Evolutionary conservation across 2,797 vertebrate genomes (phyloP).

Genomic region (Taenioides sp.): DNA sequence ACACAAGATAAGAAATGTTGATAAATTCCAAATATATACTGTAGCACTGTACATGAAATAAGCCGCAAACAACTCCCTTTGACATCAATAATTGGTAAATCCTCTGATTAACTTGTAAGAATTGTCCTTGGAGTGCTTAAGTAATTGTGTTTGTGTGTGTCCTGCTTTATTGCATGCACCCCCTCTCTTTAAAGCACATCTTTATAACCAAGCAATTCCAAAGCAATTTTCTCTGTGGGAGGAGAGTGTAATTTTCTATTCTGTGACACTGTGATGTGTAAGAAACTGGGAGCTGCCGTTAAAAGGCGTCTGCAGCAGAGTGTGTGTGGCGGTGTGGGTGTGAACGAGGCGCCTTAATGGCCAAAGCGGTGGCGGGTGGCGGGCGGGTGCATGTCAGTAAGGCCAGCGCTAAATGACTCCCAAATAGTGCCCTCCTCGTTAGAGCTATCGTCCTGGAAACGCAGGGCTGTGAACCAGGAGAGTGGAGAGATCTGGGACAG

Average conservation of each 20-base stretch:
- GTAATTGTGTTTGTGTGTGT: conserved; percentile 81
- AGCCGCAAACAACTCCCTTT: conserved; percentile 65
- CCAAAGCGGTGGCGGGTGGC: conserved; percentile 65
- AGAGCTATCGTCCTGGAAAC: conserved; percentile 80
- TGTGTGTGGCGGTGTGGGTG: conserved; percentile 64
- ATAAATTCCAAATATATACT: conserved; percentile 46
- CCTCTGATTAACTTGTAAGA: conserved; percentile 76
- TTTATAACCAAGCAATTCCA: conserved; percentile 88
- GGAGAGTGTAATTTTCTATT: conserved; percentile 88
- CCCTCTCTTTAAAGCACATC: conserved; percentile 78
- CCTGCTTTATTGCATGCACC: conserved; percentile 74
- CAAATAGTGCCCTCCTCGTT: conserved; percentile 83
- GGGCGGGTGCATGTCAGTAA: conserved; percentile 77
- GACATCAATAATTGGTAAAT: conserved; percentile 79
- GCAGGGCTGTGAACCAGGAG: conserved; percentile 79
- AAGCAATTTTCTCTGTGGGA: conserved; percentile 88
- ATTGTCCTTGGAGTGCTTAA: conserved; percentile 77
- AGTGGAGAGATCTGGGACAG: conserved; percentile 73
- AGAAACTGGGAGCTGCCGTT: conserved; percentile 79
- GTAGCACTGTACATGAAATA: conserved; percentile 33
- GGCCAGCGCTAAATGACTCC: conserved; percentile 84
- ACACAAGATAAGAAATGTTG: conserved; percentile 12
- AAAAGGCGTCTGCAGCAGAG: conserved; percentile 73
- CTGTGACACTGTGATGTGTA: conserved; percentile 86
- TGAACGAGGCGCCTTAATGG: conserved; percentile 81